Evolutionary conservation across 2,797 vertebrate species (phyloP).

Genomic region (Pampus argenteus): DNA sequence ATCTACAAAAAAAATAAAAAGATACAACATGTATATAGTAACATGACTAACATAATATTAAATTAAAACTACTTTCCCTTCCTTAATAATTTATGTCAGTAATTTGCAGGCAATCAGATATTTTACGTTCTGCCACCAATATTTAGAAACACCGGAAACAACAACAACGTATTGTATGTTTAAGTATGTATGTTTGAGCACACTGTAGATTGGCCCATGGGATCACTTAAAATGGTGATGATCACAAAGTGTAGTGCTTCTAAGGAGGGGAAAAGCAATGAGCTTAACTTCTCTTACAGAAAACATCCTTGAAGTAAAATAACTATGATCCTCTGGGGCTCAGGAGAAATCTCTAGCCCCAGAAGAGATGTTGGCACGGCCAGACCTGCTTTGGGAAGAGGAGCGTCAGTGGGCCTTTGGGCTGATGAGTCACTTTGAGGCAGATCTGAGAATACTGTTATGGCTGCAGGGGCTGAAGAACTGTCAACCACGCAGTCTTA

Average conservation of each 20-base stretch:
- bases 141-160: not conserved
- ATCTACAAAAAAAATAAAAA: slow-evolving; percentile 18
- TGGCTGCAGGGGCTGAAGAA: slow-evolving; percentile 72
- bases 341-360: slow-evolving; percentile 65
- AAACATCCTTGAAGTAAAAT: slow-evolving; percentile 72
- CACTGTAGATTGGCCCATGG: slow-evolving; percentile 25
- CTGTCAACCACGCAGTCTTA: slow-evolving; percentile 63
- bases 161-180: slow-evolving; percentile 18
- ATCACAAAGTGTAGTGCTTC: slow-evolving; percentile 51
- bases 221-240: slow-evolving; percentile 61
- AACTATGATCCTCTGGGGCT: slow-evolving; percentile 63
- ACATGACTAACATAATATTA: slow-evolving; percentile 1
- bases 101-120: slow-evolving; percentile 11
- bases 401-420: slow-evolving; percentile 52
- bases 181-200: slow-evolving; percentile 18
- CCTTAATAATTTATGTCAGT: not conserved
- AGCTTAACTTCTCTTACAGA: slow-evolving; percentile 59
- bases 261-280: slow-evolving; percentile 44
- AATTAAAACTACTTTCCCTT: not conserved
- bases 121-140: slow-evolving; percentile 15
- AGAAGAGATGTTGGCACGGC: slow-evolving; percentile 63
- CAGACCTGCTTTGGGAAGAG: slow-evolving; percentile 64
- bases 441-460: slow-evolving; percentile 73
- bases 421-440: slow-evolving; percentile 79
- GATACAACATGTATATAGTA: not conserved